Percentiles rank a stretch among this genome's conserved stretches.
Conservation (phyloP, 2,113 vertebrate genomes). For the Chloebia gouldiae region DNA sequence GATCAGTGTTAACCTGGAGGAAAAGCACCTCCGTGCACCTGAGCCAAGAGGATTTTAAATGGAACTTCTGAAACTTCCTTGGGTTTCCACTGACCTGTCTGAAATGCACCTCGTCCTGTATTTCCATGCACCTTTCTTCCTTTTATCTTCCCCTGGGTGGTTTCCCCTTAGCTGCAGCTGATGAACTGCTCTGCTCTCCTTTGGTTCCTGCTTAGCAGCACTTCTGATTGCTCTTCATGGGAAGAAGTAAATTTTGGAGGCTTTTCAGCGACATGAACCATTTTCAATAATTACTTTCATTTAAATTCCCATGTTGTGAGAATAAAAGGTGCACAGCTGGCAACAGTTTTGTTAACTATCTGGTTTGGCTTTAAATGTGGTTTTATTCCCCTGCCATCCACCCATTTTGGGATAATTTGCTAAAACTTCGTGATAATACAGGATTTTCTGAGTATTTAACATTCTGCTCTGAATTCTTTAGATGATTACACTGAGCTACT, state of each 20-base stretch:
- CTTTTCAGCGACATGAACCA: background rate
- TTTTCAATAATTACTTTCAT: background rate
- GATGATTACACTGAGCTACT: conserved; percentile 27
- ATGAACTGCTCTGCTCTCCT: background rate
- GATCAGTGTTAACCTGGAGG: background rate
- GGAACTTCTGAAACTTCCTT: background rate
- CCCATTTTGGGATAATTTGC: background rate
- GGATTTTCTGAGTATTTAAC: background rate
- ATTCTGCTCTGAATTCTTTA: conserved; percentile 3
- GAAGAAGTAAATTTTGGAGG: background rate
- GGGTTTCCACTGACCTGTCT: background rate
- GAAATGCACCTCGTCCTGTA: background rate
- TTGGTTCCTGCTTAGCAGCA: background rate
- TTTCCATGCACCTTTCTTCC: rapidly evolving
- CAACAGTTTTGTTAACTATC: background rate
- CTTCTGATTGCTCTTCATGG: background rate
- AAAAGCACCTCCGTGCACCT: background rate
- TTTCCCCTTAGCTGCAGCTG: background rate
- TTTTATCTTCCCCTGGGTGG: background rate
- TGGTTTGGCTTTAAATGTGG: background rate
- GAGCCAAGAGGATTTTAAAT: background rate
- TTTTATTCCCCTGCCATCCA: background rate
- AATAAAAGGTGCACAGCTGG: background rate
- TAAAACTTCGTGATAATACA: background rate
- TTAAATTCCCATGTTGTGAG: background rate